Evolutionary conservation across 1,140 invertebrate genomes (phyloP), one percentile per base, ranked within the genome.

Genomic region (Sitodiplosis mosellana): DNA sequence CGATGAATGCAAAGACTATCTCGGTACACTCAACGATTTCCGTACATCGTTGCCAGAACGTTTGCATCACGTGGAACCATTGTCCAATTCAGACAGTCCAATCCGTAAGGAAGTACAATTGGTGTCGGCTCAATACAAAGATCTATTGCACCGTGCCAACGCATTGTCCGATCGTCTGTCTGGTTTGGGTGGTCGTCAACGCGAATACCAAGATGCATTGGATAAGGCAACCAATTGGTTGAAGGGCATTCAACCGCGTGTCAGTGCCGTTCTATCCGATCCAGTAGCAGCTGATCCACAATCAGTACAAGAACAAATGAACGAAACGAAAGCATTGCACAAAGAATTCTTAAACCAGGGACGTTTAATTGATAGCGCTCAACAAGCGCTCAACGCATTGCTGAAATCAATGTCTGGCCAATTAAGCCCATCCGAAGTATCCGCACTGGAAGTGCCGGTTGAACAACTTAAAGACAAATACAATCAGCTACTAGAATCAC

Each of bases 1-100:
- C 34, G 88, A 93, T 56, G 87, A 94, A 63, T 87, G 86, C 57
- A 91, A 89, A 72, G 85, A 90, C 52, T 90, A 87, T 64, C 66
- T 90, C 2, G 73, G 74, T 27, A 70, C 80, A 11, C 68, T 92
- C 33, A 92, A 91, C 61, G 83, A 88, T 47, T 89, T 87, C 66
- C 74, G 87, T 40, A 87, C 83, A 1, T 75, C 76, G 37, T 59
- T 90, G 43, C 86, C 86, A 1, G 80, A 86, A 38, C 73, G 86
- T 21, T 63, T 87, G 50, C 75, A 81, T 2, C 83, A 87, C 59
- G 75, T 87, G 46, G 75, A 84, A 50, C 75, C 78, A 1, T 57
- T 75, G 1, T 68, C 73, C 0, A 75, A 71, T 20, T 72, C 77
- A 40, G 83, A 87, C 21, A 82, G 80, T 27, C 68, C 73, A 8